phyloP scores from a whole-genome alignment of 2,888 invertebrate species.

The Itoplectis maculator region DNA sequence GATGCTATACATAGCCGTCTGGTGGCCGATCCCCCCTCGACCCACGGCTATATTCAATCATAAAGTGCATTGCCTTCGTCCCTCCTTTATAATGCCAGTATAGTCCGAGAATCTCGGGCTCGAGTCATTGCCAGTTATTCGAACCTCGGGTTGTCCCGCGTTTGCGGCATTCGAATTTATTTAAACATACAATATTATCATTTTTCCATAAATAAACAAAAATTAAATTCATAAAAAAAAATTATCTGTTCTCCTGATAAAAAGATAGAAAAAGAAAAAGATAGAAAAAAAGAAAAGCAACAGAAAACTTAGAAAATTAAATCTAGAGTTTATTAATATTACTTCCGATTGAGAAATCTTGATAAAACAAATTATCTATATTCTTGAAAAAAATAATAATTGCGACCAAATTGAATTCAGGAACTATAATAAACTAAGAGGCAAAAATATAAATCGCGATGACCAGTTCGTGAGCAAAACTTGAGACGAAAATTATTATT shows the following conservation, averaged over 20 bases:
- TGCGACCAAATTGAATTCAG: neutral
- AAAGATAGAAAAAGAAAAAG: too few species aligned
- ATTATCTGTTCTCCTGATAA: too few species aligned
- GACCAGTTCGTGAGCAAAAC: neutral
- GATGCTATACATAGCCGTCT: slow-evolving; percentile 75
- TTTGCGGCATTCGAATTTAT: neutral
- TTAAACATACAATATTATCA: neutral
- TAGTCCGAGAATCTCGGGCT: slow-evolving; percentile 43
- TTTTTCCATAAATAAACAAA: neutral
- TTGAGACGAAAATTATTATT: neutral
- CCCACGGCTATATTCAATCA: slow-evolving; percentile 76
- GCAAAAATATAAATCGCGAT: neutral
- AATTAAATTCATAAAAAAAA: neutral
- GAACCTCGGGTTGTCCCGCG: slow-evolving; percentile 1
- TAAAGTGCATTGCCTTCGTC: slow-evolving; percentile 78
- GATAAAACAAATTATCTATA: neutral
- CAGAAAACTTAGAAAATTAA: too few species aligned
- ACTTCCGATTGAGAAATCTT: too few species aligned
- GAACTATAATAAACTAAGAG: neutral
- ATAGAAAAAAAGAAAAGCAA: neutral
- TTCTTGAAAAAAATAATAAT: neutral
- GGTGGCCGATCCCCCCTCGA: slow-evolving; percentile 59
- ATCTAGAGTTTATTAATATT: too few species aligned
- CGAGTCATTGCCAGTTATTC: slow-evolving; percentile 37
- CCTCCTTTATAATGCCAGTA: slow-evolving; percentile 37